A percentile compares a stretch with the other conserved stretches of the same genome.
phyloP scores from a whole-genome alignment of 92 coral and sea anemone genomes.

The Heliopora coerulea region DNA sequence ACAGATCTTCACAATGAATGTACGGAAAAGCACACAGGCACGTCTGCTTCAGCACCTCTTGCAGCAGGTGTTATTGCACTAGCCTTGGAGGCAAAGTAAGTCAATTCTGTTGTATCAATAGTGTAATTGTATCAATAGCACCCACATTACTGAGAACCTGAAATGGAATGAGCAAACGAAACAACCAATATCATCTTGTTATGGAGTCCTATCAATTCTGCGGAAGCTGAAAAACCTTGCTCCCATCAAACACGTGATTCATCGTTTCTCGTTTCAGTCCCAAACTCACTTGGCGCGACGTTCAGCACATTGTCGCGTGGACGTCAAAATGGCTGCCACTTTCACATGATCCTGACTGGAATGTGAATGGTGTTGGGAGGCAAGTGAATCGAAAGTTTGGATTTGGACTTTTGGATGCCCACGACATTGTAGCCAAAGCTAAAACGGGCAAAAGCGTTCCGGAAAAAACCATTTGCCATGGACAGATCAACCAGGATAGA shows the following conservation, averaged over 20 bases:
- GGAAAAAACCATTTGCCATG: slow-evolving; percentile 84
- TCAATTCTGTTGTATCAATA: background rate
- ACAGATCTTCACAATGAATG: slow-evolving; percentile 89
- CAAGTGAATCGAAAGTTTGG: slow-evolving; percentile 92
- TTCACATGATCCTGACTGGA: slow-evolving; percentile 91
- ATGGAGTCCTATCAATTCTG: too few species aligned
- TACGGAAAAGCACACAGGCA: slow-evolving; percentile 95
- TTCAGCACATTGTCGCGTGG: slow-evolving; percentile 93
- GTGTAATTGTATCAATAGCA: too few species aligned
- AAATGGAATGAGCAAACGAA: too few species aligned
- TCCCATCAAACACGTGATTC: too few species aligned
- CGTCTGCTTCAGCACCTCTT: slow-evolving; percentile 99
- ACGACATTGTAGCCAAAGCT: slow-evolving; percentile 84
- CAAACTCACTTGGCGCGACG: slow-evolving; percentile 91
- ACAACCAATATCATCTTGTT: too few species aligned
- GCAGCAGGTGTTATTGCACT: slow-evolving; percentile 98
- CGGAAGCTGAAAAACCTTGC: too few species aligned
- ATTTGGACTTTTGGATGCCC: slow-evolving; percentile 91
- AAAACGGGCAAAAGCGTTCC: slow-evolving; percentile 68
- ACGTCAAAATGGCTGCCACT: slow-evolving; percentile 93
- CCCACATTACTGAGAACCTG: too few species aligned
- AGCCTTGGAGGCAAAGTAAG: slow-evolving; percentile 95
- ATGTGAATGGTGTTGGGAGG: slow-evolving; percentile 81
- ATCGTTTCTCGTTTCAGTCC: slow-evolving; percentile 77
- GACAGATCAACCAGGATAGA: slow-evolving; percentile 95